Conservation (phyloP, 1,140 invertebrate genomes). For the Araneus ventricosus region DNA sequence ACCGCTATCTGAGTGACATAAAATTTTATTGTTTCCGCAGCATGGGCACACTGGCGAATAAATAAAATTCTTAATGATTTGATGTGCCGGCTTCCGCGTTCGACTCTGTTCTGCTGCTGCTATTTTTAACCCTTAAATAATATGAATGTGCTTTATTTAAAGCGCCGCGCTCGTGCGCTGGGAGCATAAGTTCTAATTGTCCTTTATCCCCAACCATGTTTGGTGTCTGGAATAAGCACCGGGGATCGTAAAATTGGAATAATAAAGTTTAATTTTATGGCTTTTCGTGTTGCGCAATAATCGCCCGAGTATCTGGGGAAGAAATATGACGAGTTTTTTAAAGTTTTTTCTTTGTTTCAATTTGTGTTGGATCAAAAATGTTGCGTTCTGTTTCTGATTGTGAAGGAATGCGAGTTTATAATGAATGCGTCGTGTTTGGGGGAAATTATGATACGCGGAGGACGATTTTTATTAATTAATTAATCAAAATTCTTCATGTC, state of each 20-base stretch:
- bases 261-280: constrained; percentile 10
- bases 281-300: background rate
- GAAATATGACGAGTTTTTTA: background rate
- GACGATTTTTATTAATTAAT: background rate
- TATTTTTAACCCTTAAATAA: background rate
- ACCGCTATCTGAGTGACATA: background rate
- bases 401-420: too few species aligned
- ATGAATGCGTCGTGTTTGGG: too few species aligned
- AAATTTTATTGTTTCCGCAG: constrained; percentile 32
- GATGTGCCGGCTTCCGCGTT: background rate
- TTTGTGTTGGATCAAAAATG: background rate
- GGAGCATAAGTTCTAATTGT: constrained; percentile 15
- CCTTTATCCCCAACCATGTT: background rate
- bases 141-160: constrained; percentile 7
- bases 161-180: background rate
- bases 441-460: background rate
- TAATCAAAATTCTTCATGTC: too few species aligned
- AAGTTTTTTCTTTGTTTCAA: background rate
- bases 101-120: background rate
- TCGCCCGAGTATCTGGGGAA: background rate
- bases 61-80: constrained; percentile 18
- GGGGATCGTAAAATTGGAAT: background rate
- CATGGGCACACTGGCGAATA: background rate
- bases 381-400: too few species aligned
- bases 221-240: background rate